A percentile compares a stretch with the other conserved stretches of the same genome.
These are phyloP conservation scores for Denticeps clupeoides DNA, from an alignment of 2,797 vertebrate genomes.

Conservation along the genomic window DNA sequence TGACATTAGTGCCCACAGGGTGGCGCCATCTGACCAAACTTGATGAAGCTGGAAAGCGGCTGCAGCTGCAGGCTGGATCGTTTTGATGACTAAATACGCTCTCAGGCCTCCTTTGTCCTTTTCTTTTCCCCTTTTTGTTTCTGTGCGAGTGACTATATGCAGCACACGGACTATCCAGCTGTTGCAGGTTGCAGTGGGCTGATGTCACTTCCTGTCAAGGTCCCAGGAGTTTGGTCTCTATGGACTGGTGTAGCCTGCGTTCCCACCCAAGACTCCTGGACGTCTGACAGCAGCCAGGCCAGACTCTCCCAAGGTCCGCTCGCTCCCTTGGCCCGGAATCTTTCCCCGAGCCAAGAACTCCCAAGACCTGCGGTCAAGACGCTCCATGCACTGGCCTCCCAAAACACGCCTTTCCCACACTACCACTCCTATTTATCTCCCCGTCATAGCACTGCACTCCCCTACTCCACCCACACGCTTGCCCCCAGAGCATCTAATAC, in stretches of 20 bases:
- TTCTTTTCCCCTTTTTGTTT: too few species aligned
- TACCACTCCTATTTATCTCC: slow-evolving; percentile 34
- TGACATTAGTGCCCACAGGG: background rate
- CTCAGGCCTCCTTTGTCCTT: slow-evolving; percentile 1
- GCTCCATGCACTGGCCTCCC: slow-evolving; percentile 32
- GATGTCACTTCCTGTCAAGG: slow-evolving; percentile 53
- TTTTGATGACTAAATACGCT: slow-evolving; percentile 2
- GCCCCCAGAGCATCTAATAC: slow-evolving; percentile 26
- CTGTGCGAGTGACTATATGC: too few species aligned
- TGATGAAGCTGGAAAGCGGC: too few species aligned
- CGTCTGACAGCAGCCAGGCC: slow-evolving; percentile 60
- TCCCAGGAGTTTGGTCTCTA: slow-evolving; percentile 51
- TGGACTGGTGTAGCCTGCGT: slow-evolving; percentile 52
- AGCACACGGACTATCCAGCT: slow-evolving; percentile 14
- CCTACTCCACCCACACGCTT: slow-evolving; percentile 30
- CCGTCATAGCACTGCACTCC: slow-evolving; percentile 21
- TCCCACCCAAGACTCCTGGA: slow-evolving; percentile 70
- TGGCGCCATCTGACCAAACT: too few species aligned
- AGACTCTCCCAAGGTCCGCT: slow-evolving; percentile 53
- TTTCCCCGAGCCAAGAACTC: slow-evolving; percentile 8
- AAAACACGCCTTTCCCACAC: slow-evolving; percentile 38
- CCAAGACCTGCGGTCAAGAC: slow-evolving; percentile 35
- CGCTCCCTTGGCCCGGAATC: slow-evolving; percentile 24
- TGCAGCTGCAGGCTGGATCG: background rate
- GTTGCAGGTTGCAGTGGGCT: slow-evolving; percentile 41